Percentiles rank a stretch among this genome's conserved stretches.
Conservation (phyloP, 1,140 invertebrate genomes). For the Vanessa tameamea region DNA sequence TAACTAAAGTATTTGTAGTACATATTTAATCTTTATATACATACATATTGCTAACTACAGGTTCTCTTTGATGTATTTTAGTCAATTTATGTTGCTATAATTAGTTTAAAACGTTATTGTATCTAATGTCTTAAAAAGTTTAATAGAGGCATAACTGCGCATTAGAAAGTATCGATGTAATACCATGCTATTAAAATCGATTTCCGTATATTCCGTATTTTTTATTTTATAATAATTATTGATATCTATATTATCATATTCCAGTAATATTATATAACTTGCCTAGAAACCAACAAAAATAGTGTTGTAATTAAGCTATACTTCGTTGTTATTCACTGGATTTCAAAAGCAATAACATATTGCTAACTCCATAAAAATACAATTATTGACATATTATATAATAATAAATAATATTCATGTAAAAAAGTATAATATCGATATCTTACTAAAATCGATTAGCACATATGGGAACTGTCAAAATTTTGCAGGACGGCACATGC, state of each 20-base stretch:
- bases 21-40: neutral
- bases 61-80: neutral
- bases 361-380: too few species aligned
- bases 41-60: neutral
- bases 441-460: slow-evolving; percentile 24
- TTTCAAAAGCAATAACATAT: too few species aligned
- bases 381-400: too few species aligned
- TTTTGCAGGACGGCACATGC: slow-evolving; percentile 78
- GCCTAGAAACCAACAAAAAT: too few species aligned
- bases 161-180: neutral
- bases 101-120: too few species aligned
- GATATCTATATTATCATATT: neutral
- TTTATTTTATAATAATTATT: neutral
- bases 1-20: too few species aligned
- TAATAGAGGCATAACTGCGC: neutral
- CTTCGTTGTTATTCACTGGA: too few species aligned
- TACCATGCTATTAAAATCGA: neutral
- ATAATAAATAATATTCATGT: neutral
- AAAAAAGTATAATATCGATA: slow-evolving; percentile 3
- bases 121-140: too few species aligned
- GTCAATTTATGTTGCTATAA: too few species aligned
- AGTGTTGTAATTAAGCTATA: too few species aligned
- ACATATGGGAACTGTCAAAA: slow-evolving; percentile 72
- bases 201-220: neutral
- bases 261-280: neutral